Evolutionary conservation across 2,797 vertebrate genomes (phyloP).

Genomic region (Pelobates cultripes): DNA sequence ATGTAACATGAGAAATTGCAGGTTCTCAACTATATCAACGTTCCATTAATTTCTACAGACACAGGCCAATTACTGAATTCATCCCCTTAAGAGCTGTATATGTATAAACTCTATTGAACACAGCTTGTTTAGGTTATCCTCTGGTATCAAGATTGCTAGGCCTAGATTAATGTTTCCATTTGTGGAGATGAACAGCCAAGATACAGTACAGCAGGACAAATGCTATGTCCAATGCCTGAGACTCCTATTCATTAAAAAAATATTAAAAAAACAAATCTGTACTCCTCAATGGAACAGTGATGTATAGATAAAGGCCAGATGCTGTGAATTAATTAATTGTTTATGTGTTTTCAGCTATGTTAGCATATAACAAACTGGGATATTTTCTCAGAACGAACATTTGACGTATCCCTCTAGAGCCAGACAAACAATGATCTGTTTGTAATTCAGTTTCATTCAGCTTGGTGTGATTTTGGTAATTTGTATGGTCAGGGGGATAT

Average conservation of each 20-base stretch:
- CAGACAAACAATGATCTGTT: background rate
- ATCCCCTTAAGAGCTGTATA: background rate
- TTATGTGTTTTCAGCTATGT: background rate
- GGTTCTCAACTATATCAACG: background rate
- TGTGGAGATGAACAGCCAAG: background rate
- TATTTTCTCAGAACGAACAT: background rate
- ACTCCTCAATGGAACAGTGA: background rate
- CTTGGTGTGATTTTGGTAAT: too few species aligned
- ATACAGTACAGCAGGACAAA: background rate
- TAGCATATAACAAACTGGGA: background rate
- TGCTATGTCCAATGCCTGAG: background rate
- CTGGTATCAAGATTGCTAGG: background rate
- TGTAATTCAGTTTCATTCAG: background rate
- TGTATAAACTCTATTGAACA: background rate
- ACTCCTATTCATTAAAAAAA: background rate
- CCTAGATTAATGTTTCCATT: background rate
- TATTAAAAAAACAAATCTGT: background rate
- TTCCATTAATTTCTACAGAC: constrained; percentile 20
- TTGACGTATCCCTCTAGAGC: background rate
- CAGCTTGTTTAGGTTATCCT: background rate
- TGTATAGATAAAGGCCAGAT: background rate
- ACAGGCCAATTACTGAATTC: background rate
- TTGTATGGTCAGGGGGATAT: too few species aligned
- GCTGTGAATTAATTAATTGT: background rate
- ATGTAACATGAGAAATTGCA: constrained; percentile 8